A percentile compares a stretch with the other conserved stretches of the same genome.
Evolutionary conservation across 2,888 invertebrate genomes (phyloP).

Genomic region (Drosophila buzzatii): DNA sequence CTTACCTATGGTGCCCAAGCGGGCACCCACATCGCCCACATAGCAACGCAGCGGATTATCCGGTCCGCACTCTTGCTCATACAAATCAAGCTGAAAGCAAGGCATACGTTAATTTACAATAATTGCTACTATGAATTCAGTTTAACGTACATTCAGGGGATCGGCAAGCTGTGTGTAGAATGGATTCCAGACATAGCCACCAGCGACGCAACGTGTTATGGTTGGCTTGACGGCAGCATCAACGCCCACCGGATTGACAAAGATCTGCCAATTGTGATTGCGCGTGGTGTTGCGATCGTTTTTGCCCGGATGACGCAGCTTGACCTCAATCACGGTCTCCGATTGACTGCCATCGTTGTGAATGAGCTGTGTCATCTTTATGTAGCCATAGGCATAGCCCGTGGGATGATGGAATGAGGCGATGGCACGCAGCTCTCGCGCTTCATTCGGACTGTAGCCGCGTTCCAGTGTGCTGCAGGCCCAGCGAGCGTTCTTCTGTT

Average conservation of each 20-base stretch:
- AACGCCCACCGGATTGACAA: constrained; percentile 95
- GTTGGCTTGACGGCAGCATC: constrained; percentile 94
- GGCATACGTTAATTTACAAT: too few relatives aligned
- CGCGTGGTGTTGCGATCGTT: constrained; percentile 93
- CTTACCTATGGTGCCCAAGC: constrained; percentile 92
- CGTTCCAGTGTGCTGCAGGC: constrained; percentile 93
- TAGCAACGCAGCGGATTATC: constrained; percentile 95
- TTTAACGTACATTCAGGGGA: constrained; percentile 91
- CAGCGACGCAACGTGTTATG: constrained; percentile 94
- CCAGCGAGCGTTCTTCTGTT: constrained; percentile 89
- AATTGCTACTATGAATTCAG: neutral
- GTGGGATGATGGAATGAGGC: constrained; percentile 96
- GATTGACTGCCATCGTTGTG: constrained; percentile 94
- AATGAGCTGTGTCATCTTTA: constrained; percentile 95
- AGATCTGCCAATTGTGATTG: constrained; percentile 95
- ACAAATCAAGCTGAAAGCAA: constrained; percentile 90
- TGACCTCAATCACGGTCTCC: constrained; percentile 95
- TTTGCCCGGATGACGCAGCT: constrained; percentile 94
- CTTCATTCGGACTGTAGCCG: constrained; percentile 95
- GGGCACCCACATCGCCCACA: constrained; percentile 94
- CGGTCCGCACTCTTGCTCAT: constrained; percentile 94
- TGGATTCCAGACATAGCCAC: constrained; percentile 96
- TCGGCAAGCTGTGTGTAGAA: constrained; percentile 95
- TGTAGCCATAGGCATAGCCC: constrained; percentile 93
- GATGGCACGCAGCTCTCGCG: constrained; percentile 93